Evolutionary conservation across 2,113 vertebrate species (phyloP).

Genomic region (Gulo gulo): DNA sequence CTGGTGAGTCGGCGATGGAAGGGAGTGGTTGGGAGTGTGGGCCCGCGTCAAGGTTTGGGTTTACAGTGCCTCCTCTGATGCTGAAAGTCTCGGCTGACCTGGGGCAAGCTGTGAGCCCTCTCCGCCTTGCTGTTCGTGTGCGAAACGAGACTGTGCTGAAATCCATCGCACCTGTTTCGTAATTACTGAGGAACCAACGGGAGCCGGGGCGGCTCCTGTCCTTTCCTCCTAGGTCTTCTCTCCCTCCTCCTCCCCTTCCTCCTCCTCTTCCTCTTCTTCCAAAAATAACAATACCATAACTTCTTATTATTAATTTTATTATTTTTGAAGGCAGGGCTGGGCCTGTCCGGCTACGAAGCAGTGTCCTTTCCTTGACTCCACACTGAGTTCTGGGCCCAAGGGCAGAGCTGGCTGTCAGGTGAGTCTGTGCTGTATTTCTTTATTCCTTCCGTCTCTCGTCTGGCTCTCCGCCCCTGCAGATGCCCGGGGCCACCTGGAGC

Average conservation of each 20-base stretch:
- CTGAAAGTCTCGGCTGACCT: not conserved
- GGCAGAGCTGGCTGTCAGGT: not conserved
- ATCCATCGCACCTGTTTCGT: not conserved
- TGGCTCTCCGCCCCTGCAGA: not conserved
- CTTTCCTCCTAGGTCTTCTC: not conserved
- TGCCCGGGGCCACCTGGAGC: not conserved
- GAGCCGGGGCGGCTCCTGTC: not conserved
- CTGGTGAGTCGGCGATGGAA: not conserved
- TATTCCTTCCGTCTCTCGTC: not conserved
- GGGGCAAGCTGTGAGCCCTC: not conserved
- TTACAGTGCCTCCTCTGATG: not conserved
- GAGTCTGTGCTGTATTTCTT: not conserved
- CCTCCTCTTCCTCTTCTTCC: not conserved
- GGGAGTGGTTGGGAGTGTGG: not conserved
- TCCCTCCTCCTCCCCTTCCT: not conserved
- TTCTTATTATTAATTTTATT: not conserved
- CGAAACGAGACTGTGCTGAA: not conserved
- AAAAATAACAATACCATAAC: not conserved
- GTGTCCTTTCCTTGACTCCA: not conserved
- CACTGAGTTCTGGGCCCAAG: not conserved
- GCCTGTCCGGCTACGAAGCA: not conserved
- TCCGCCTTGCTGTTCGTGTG: not conserved
- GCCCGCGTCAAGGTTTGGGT: not conserved
- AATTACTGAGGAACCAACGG: not conserved
- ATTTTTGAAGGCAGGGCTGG: not conserved